Conservation (phyloP, 2,113 vertebrate genomes). For the Eidolon helvum region DNA sequence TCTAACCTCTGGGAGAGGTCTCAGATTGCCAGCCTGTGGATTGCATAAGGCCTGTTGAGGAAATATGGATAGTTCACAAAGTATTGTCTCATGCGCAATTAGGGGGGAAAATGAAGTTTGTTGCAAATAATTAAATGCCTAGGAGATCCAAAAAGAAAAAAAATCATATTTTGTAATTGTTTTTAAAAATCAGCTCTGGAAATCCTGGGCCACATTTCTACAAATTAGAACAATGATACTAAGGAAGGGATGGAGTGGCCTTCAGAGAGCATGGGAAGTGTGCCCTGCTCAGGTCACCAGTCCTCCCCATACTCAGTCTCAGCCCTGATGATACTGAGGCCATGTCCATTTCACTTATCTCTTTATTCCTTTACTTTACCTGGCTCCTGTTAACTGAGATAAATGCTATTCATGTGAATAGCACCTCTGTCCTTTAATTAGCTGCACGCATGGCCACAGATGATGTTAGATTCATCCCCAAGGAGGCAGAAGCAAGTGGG, state of each 20-base stretch:
- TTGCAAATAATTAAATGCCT: neutral
- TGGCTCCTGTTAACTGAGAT: neutral
- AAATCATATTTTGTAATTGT: neutral
- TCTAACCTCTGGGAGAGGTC: neutral
- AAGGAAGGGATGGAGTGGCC: neutral
- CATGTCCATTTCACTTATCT: neutral
- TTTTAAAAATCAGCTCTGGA: neutral
- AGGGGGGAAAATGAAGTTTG: neutral
- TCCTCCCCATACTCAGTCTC: neutral
- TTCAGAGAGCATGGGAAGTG: accelerated
- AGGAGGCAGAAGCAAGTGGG: neutral
- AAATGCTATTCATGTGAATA: neutral
- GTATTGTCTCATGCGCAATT: neutral
- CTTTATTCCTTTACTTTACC: neutral
- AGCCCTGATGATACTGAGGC: neutral
- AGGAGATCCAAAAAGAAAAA: neutral
- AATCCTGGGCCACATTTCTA: neutral
- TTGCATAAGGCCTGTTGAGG: neutral
- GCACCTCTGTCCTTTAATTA: neutral
- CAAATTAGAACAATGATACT: neutral
- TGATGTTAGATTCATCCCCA: neutral
- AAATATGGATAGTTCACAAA: neutral
- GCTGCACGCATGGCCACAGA: neutral
- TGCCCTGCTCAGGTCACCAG: neutral
- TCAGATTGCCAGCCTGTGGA: neutral